Conservation (phyloP, 37 sponge, comb jelly and placozoan genomes). For the Chondrosia reniformis region DNA sequence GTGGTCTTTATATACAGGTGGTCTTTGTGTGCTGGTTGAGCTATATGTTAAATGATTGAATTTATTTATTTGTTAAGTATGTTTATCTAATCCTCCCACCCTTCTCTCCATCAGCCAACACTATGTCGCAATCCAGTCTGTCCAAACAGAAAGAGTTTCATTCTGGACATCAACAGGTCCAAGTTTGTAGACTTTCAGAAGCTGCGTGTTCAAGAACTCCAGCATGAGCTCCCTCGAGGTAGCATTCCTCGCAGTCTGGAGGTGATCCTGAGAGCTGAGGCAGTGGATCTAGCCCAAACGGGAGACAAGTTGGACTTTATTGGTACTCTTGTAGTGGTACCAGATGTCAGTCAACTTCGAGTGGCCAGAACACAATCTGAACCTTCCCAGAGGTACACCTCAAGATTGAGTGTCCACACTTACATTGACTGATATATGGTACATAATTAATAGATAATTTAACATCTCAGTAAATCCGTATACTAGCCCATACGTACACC, state of each 20-base stretch:
- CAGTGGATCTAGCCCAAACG: conserved; percentile 90
- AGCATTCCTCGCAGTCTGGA: conserved; percentile 95
- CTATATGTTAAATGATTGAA: no score
- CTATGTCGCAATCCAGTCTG: conserved; percentile 92
- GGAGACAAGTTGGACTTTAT: conserved; percentile 99
- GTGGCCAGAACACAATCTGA: conserved; percentile 73
- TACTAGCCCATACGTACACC: no score
- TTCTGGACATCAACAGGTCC: conserved; percentile 77
- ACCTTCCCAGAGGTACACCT: conserved; percentile 67
- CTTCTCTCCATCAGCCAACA: conserved; percentile 55
- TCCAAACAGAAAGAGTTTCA: conserved; percentile 81
- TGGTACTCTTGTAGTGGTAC: conserved; percentile 96
- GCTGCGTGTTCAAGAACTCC: conserved; percentile 97
- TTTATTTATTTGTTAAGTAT: no score
- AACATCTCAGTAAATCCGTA: no score
- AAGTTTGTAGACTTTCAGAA: conserved; percentile 99
- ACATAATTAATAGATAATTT: no score
- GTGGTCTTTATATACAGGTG: no score
- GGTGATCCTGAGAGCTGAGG: conserved; percentile 87
- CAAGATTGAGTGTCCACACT: no score
- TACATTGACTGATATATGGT: no score
- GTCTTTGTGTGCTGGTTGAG: no score
- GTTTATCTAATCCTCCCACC: no score
- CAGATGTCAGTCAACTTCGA: conserved; percentile 85
- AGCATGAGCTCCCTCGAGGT: conserved; percentile 93